phyloP scores from a whole-genome alignment of 2,888 invertebrate genomes.

The Epsilonema sp. region DNA sequence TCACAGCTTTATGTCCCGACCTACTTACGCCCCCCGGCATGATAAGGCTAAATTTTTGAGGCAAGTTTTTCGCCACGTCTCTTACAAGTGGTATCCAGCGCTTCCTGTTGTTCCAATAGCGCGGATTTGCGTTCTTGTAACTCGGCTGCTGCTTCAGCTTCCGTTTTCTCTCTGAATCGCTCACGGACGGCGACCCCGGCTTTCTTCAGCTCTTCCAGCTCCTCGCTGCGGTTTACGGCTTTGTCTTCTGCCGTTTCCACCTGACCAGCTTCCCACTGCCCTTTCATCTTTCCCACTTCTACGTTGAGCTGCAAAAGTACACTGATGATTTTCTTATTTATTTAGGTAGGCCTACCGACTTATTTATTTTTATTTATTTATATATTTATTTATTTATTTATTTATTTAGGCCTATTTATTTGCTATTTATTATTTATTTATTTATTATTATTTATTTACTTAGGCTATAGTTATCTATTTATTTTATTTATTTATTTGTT shows the following conservation, averaged over 20 bases:
- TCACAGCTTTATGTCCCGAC: too few species aligned
- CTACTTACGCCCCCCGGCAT: not conserved
- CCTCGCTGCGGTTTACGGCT: conserved; percentile 17
- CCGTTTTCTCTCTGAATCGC: conserved; percentile 21
- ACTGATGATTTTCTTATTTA: too few species aligned
- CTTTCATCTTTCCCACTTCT: conserved; percentile 23
- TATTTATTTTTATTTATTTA: too few species aligned
- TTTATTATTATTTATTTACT: too few species aligned
- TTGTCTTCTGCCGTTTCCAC: conserved; percentile 21
- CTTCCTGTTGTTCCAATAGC: conserved; percentile 13
- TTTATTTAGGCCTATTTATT: too few species aligned
- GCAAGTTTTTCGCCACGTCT: not conserved
- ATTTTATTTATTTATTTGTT: too few species aligned
- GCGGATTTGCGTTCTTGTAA: not conserved
- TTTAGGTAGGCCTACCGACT: too few species aligned
- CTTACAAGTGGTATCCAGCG: conserved; percentile 14
- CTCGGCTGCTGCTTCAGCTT: conserved; percentile 11
- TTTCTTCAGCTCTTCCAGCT: conserved; percentile 24
- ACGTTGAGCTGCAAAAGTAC: conserved; percentile 12
- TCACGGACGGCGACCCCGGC: conserved; percentile 19
- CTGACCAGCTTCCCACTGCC: conserved; percentile 28
- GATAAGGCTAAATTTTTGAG: not conserved
- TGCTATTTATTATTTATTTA: too few species aligned
- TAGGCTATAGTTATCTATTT: not conserved
- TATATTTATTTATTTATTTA: too few species aligned